Evolutionary conservation across 2,797 vertebrate genomes (phyloP).

Genomic region (Bucorvus abyssinicus): DNA sequence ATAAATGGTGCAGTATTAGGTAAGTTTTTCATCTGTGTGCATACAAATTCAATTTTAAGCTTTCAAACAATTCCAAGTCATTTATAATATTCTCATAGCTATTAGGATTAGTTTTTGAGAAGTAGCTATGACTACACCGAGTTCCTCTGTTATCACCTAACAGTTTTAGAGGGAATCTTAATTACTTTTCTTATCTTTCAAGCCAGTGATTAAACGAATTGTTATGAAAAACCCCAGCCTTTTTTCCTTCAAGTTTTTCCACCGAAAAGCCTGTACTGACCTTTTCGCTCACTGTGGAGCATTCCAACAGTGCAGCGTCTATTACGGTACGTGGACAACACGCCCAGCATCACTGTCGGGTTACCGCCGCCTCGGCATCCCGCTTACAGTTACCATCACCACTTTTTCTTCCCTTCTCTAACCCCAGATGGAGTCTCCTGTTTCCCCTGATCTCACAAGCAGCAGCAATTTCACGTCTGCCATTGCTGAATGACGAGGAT

Average conservation of each 20-base stretch:
- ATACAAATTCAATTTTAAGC: conserved; percentile 40
- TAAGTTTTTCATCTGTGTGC: conserved; percentile 44
- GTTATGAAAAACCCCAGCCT: conserved; percentile 6
- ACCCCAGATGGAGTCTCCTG: not conserved
- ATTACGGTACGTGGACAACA: accelerated
- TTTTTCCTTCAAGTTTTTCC: conserved; percentile 63
- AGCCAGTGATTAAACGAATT: conserved; percentile 11
- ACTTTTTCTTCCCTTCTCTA: not conserved
- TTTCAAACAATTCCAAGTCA: not conserved
- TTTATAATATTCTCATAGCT: not conserved
- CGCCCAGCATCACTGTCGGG: not conserved
- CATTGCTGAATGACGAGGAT: accelerated
- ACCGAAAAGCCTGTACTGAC: conserved; percentile 25
- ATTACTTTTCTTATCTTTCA: conserved; percentile 37
- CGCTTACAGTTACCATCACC: not conserved
- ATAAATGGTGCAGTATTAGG: conserved; percentile 65
- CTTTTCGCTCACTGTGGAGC: not conserved
- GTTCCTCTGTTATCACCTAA: not conserved
- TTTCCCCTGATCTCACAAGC: not conserved
- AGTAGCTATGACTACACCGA: conserved; percentile 33
- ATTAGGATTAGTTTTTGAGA: conserved; percentile 55
- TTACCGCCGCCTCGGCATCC: not conserved
- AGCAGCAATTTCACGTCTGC: not conserved
- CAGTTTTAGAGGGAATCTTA: conserved; percentile 24
- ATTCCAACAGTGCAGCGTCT: accelerated